Evolutionary conservation across 2,797 vertebrate species (phyloP).

Genomic region (Acrocephalus scirpaceus): DNA sequence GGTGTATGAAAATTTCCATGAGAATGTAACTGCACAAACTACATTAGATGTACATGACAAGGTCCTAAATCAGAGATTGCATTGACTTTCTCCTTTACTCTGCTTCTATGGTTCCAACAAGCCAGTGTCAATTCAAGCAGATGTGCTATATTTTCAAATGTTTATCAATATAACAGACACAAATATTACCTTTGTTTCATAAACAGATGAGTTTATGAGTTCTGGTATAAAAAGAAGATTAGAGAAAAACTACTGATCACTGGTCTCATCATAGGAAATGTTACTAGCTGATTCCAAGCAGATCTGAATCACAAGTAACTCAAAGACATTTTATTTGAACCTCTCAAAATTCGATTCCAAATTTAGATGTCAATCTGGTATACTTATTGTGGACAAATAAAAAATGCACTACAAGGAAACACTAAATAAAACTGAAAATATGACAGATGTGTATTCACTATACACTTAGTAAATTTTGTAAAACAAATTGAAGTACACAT

Average conservation of each 20-base stretch:
- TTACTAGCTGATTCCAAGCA: background rate
- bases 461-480: background rate
- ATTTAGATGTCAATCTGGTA: background rate
- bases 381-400: background rate
- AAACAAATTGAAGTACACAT: background rate
- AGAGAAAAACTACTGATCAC: background rate
- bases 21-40: background rate
- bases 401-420: background rate
- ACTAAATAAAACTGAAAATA: background rate
- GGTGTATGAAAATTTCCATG: background rate
- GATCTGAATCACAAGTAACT: background rate
- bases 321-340: background rate
- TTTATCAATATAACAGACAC: background rate
- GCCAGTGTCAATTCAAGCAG: background rate
- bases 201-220: background rate
- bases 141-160: background rate
- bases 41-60: background rate
- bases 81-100: background rate
- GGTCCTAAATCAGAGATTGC: background rate
- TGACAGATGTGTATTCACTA: background rate
- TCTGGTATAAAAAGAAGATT: background rate
- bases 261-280: background rate
- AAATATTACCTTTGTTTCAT: background rate
- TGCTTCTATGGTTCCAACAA: background rate
- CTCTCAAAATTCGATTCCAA: background rate